Evolutionary conservation across 2,888 invertebrate genomes (phyloP), one percentile per base, ranked within the genome.

Genomic region (Digitonthophagus gazella): DNA sequence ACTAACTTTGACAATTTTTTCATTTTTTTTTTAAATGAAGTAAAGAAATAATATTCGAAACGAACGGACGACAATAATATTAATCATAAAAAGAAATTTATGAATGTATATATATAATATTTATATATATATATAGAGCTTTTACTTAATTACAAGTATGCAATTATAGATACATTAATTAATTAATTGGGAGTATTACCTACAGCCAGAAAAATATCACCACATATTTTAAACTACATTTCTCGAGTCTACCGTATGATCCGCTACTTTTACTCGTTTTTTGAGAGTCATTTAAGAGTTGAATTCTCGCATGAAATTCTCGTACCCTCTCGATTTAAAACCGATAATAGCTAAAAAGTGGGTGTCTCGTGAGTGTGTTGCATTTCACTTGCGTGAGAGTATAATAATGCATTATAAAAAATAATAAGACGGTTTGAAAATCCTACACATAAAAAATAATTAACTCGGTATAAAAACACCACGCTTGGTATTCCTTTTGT

Each of bases 401-500:
- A 22, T 22, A n/a, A n/a, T n/a, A 22, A 4, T 22, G 28, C 28
- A 5, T 44, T 11, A 11, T 44, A n/a, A 11, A 44, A 44, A 44
- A 44, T 11, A 44, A 44, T 8, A 44, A 44, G 3, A 22, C 22
- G 22, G 22, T 44, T 3, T 44, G 8, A n/a, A n/a, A n/a, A 79
- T 78, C 78, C 78, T 78, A 78, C 77, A 82, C 81, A 82, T 82
- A 81, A 80, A 82, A 82, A 82, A 81, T 81, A 79, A 82, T 11
- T 44, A 81, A 82, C 81, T 80, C 81, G 81, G 82, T 83, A 83
- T 82, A 83, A 82, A 83, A 83, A 82, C 82, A 82, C 81, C 81
- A 81, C 80, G 81, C 81, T 82, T 81, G 81, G 83, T 83, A 83
- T 82, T 84, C 83, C 82, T 82, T 84, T 84, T 84, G 83, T 84